Evolutionary conservation across 2,113 vertebrate species (phyloP).

Genomic region (Mus pahari): DNA sequence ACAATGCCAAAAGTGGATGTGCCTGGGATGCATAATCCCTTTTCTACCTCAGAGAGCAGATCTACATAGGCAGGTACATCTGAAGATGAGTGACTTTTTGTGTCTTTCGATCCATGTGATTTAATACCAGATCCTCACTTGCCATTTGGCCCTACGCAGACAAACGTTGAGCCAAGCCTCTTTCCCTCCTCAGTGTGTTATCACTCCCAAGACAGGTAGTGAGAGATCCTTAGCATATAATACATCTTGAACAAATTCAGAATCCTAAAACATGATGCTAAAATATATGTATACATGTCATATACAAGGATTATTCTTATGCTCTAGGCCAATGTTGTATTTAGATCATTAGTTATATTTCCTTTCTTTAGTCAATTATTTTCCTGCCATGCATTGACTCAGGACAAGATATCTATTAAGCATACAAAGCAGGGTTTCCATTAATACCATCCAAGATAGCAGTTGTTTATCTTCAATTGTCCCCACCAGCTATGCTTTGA

Average conservation of each 20-base stretch:
- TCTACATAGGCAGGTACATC: neutral
- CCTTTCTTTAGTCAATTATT: neutral
- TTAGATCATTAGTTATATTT: neutral
- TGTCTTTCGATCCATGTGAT: neutral
- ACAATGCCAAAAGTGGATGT: neutral
- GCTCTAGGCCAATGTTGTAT: neutral
- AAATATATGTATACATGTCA: neutral
- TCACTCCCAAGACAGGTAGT: neutral
- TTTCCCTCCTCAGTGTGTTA: rapidly evolving
- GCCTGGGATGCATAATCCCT: neutral
- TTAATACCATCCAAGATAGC: neutral
- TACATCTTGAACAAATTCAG: neutral
- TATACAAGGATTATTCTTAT: neutral
- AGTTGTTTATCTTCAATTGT: neutral
- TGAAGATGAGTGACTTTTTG: too few species aligned
- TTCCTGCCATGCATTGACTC: neutral
- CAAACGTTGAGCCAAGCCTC: neutral
- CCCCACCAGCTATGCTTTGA: neutral
- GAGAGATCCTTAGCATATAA: neutral
- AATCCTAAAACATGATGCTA: neutral
- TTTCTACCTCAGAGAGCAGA: neutral
- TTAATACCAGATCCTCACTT: neutral
- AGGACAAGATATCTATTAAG: neutral
- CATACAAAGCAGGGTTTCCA: neutral
- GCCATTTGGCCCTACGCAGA: neutral